phyloP scores from a whole-genome alignment of 2,797 vertebrate genomes.

The Bradypus variegatus region DNA sequence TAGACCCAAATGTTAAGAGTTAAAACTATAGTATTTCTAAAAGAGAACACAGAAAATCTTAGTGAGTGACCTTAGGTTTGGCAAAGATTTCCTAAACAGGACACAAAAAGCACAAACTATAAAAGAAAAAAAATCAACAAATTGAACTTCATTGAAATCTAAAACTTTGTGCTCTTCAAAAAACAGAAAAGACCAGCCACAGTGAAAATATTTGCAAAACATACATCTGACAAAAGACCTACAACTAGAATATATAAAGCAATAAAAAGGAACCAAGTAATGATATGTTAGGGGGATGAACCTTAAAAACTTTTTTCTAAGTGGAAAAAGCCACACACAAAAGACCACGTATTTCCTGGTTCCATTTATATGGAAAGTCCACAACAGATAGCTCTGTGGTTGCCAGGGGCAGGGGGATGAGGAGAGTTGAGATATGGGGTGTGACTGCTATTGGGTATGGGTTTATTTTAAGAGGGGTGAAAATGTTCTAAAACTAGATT shows the following conservation, averaged over 20 bases:
- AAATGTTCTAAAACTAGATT: constrained; percentile 13
- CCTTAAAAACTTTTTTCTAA: not conserved
- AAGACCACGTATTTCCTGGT: not conserved
- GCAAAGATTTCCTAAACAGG: no score
- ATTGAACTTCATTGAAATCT: not conserved
- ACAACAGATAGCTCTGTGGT: not conserved
- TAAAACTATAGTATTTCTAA: not conserved
- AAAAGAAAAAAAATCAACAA: not conserved
- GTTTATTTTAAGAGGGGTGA: not conserved
- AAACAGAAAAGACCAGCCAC: not conserved
- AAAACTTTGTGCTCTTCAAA: not conserved
- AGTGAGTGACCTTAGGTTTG: no score
- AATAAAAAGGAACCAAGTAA: not conserved
- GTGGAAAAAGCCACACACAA: not conserved
- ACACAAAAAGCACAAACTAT: no score
- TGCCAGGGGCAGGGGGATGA: not conserved
- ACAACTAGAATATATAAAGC: not conserved
- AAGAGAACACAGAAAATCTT: no score
- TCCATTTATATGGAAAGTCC: not conserved
- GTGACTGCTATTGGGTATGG: not conserved
- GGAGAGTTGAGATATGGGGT: not conserved
- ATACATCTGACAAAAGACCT: not conserved
- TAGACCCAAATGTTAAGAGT: not conserved
- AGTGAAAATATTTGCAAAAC: no score
- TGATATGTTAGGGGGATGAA: not conserved